A percentile compares a stretch with the other conserved stretches of the same genome.
Conservation (phyloP, 2,797 vertebrate species). For the Mormyrops boulengeri region DNA sequence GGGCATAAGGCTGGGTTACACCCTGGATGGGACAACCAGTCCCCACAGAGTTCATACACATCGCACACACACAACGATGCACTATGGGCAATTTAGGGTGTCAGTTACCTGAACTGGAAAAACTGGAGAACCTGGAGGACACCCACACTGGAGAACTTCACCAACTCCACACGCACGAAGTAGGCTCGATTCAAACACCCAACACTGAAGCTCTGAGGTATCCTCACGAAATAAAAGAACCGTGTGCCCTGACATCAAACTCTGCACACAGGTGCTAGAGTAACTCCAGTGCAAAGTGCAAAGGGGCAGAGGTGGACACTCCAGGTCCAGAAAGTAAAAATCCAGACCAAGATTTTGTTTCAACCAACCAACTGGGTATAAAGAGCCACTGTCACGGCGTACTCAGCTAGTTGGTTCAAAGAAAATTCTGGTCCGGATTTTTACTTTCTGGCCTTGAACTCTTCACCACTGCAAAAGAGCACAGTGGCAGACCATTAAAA, state of each 20-base stretch:
- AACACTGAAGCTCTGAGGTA: background rate
- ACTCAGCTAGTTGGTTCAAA: background rate
- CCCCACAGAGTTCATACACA: background rate
- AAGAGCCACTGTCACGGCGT: background rate
- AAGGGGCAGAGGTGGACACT: background rate
- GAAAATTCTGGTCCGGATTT: background rate
- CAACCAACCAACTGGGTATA: background rate
- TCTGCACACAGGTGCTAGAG: background rate
- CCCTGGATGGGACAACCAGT: background rate
- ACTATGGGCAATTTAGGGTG: background rate
- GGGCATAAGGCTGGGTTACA: background rate
- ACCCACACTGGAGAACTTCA: background rate
- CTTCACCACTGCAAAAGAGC: background rate
- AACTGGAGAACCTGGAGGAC: background rate
- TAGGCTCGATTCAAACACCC: background rate
- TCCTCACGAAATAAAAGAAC: background rate
- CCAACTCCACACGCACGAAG: background rate
- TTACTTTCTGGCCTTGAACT: background rate
- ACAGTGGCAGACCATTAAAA: background rate
- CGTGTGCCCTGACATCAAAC: background rate
- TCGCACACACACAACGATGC: background rate
- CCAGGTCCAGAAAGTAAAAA: background rate
- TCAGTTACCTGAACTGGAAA: background rate
- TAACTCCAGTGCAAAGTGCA: background rate
- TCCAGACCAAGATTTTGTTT: background rate